Base-by-base conservation (phyloP, 2,888 invertebrate species). In the Lissonota sp. region DNA sequence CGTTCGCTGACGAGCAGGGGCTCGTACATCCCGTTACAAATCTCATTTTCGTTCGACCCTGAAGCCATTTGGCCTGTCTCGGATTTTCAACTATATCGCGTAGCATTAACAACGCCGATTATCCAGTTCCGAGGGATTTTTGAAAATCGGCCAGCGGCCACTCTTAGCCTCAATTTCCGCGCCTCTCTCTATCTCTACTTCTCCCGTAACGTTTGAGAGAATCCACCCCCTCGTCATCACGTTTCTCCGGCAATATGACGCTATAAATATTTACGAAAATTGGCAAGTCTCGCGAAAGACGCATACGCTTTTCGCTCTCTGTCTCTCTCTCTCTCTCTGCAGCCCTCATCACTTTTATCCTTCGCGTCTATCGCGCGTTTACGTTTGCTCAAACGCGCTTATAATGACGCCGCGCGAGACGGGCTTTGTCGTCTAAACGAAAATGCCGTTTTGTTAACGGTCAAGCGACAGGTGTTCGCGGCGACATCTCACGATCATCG, bases 211-310 rank as follows among this genome's bases (percentile, higher is more conserved):
- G 14, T 67, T 51, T 26, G 39, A 55, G 10, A 51, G 67, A 46
- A 6, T 14, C n/a, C 12, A 53, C 53, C 53, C 26, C 26, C 26
- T 26, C 8, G 63, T 37, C 16, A 39, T 42, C n/a, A 6, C 42
- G 51, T 71, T 67, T 69, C 49, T 57, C 67, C 67, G 73, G 58
- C 74, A 72, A 60, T 26, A 26, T 66, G 62, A 44, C 55, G 67
- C 73, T 79, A 79, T 79, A 79, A 79, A 79, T 79, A 79, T 73
- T 73, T 69, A 64, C 71, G 71, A 82, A 26, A 87, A 84, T 86
- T 87, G 86, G 87, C 84, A 84, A 75, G 53, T 73, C 57, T 67
- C 39, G 37, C 51, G 26, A 53, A 60, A 16, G 73, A 40, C 37
- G 53, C 55, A 63, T 6, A 42, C 60, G 42, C 51, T 16, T 16